A percentile compares a stretch with the other conserved stretches of the same genome.
Evolutionary conservation across 2,113 vertebrate species (phyloP).

Genomic region (Hucho hucho): DNA sequence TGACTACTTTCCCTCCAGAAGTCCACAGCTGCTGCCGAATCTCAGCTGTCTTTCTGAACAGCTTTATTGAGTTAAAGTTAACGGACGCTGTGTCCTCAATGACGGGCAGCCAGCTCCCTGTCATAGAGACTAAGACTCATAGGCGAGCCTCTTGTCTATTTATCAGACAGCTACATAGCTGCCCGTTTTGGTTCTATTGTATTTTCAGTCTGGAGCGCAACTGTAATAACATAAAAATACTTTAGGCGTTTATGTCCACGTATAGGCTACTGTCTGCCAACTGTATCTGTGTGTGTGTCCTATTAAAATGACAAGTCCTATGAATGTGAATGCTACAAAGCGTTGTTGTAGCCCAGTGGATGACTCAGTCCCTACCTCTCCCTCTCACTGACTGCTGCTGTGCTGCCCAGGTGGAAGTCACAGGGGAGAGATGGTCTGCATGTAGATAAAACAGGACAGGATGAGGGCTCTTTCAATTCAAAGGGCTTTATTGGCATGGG

Average conservation of each 20-base stretch:
- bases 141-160: background rate
- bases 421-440: slow-evolving; percentile 31
- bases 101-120: no score
- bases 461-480: slow-evolving; percentile 6
- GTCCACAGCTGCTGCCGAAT: background rate
- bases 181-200: background rate
- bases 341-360: background rate
- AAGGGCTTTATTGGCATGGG: no score
- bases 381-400: slow-evolving; percentile 7
- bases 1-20: background rate
- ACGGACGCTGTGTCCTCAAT: no score
- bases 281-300: background rate
- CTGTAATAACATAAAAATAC: background rate
- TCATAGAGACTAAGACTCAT: background rate
- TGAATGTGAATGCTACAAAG: background rate
- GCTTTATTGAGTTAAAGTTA: no score
- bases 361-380: background rate
- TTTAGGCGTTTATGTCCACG: background rate
- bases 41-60: no score
- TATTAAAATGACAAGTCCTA: background rate
- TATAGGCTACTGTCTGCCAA: background rate
- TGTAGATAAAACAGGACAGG: slow-evolving; percentile 17
- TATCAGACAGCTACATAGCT: background rate
- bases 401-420: slow-evolving; percentile 49
- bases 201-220: background rate